Evolutionary conservation across 2,888 invertebrate genomes (phyloP), one percentile per base, ranked within the genome.

Genomic region (Drosophila putrida): DNA sequence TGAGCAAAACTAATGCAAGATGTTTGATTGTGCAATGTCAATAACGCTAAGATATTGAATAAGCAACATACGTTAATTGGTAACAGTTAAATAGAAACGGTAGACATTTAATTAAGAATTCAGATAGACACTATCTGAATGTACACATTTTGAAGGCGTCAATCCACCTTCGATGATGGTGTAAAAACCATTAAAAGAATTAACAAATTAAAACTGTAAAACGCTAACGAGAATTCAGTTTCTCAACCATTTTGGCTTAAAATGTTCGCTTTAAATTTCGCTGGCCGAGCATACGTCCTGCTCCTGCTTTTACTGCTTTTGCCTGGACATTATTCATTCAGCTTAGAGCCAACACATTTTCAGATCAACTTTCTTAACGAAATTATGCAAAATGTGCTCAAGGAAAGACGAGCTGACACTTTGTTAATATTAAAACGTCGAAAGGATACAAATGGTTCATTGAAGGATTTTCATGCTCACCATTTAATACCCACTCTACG

Each of bases 401-500:
- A 39, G 1, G 41, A 43, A 20, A 11, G 11, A 25, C 11, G 20
- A 10, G 25, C 25, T 11, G 20, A 43, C 0, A 43, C 41, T 11
- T 25, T 43, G 11, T 43, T 43, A 11, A 0, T 43, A 25, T 20
- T 25, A 4, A 20, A 27, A 0, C 33, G 27, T 4, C 71, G 27
- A 1, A n/a, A 25, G 10, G n/a, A 27, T 20, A 0, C 1, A 0
- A 15, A 36, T 3, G 75, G 80, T 27, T 1, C 9, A 0, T 25
- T 61, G 0, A 27, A 41, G 8, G 35, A 65, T 2, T 25, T 70
- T 0, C 53, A 39, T 15, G 2, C 15, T 15, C 39, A 10, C 1
- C 2, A 43, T 13, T 8, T 10, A 0, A 6, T 65, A 1, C 64
- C 80, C 0, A 51, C 6, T 0, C 6, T 78, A 6, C 66, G 50